A percentile compares a stretch with the other conserved stretches of the same genome.
Evolutionary conservation across 2,888 invertebrate species (phyloP).

Genomic region (Sarcophaga rosellei): DNA sequence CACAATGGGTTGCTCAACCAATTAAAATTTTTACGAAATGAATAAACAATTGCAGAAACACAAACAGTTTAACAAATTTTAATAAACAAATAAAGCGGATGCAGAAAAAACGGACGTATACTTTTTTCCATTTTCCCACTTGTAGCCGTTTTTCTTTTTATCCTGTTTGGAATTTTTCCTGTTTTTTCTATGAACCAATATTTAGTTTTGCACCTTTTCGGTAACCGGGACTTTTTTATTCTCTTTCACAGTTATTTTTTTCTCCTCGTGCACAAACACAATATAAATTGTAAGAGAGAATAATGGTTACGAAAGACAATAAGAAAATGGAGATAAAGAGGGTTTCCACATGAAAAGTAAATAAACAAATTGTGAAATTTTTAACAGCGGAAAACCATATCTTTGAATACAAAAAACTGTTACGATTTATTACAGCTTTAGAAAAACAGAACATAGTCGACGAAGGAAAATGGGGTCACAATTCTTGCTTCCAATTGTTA

Average conservation of each 20-base stretch:
- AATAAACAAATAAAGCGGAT: conserved; percentile 7
- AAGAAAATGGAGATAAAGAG: conserved; percentile 21
- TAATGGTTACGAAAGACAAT: not conserved
- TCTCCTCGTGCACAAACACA: not conserved
- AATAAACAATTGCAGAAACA: not conserved
- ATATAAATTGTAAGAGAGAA: not conserved
- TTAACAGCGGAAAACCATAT: not conserved
- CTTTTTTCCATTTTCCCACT: not conserved
- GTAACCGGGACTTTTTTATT: not conserved
- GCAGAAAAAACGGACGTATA: conserved; percentile 13
- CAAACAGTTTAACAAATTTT: conserved; percentile 29
- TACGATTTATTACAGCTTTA: not conserved
- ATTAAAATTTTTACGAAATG: conserved; percentile 35
- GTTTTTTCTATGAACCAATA: conserved; percentile 2
- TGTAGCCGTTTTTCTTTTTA: conserved; percentile 13
- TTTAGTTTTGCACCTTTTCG: conserved; percentile 29
- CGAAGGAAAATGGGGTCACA: conserved; percentile 3
- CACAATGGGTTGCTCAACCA: conserved; percentile 38
- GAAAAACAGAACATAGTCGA: not conserved
- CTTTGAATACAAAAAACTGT: conserved; percentile 27
- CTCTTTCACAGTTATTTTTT: not conserved
- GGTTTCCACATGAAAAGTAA: conserved; percentile 15
- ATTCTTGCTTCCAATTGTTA: conserved; percentile 3
- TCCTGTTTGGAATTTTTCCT: not conserved
- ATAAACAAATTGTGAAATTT: conserved; percentile 24